A percentile compares a stretch with the other conserved stretches of the same genome.
phyloP scores from a whole-genome alignment of 2,888 invertebrate species.

The Epinotia ramella region DNA sequence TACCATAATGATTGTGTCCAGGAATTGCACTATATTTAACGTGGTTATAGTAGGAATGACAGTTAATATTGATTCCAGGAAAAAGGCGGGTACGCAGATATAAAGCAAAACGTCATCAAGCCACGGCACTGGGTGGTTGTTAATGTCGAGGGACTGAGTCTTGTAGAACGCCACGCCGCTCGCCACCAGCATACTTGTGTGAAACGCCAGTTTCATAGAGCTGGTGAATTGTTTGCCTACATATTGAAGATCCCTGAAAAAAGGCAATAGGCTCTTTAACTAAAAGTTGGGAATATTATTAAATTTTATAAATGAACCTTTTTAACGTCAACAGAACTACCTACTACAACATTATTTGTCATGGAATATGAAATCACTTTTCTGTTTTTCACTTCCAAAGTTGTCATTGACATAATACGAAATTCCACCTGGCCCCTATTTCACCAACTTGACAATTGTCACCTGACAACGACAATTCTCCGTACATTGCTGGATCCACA shows the following conservation, averaged over 20 bases:
- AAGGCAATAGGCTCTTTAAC: not conserved
- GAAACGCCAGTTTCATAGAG: constrained; percentile 72
- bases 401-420: no score
- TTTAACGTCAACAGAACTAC: no score
- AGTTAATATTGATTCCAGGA: constrained; percentile 85
- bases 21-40: constrained; percentile 65
- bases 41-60: constrained; percentile 83
- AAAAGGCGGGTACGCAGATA: constrained; percentile 86
- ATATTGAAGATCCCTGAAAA: constrained; percentile 18
- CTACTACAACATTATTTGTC: no score
- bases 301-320: no score
- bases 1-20: constrained; percentile 70
- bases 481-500: no score
- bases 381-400: no score
- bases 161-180: constrained; percentile 81
- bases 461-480: no score
- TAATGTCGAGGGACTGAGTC: constrained; percentile 83
- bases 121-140: constrained; percentile 77
- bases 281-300: no score
- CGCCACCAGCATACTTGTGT: constrained; percentile 77
- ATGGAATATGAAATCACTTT: no score
- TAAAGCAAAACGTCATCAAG: constrained; percentile 86
- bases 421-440: no score
- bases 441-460: no score
- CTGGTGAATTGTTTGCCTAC: constrained; percentile 32